Base-by-base conservation (phyloP, 2,113 vertebrate species). In the Acrocephalus arundinaceus region DNA sequence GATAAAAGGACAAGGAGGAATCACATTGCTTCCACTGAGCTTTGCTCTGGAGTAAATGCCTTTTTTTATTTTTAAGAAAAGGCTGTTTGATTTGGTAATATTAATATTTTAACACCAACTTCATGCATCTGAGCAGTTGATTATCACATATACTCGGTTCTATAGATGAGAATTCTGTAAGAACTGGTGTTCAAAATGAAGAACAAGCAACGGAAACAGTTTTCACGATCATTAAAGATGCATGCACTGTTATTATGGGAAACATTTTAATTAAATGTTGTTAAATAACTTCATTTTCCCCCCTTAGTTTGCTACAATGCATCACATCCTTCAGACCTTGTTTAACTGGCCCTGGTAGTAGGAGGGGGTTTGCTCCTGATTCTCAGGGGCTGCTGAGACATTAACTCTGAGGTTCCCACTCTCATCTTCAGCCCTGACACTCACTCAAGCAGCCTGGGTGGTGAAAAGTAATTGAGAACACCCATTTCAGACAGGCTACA, bases 161-260 rank as follows among this genome's bases (percentile, higher is more conserved):
- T 46, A 52, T 45, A 70, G 7, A 65, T 23, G 57, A 89, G 57
- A 91, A 72, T 37, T 70, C 93, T 93, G 21, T 71, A 67, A 55
- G 30, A 84, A 67, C 6, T 68, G 57, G 49, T 71, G 62, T 61
- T 72, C 52, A 93, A 87, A 78, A 74, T 55, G n/a, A 93, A 94
- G 81, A 93, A 90, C 48, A 80, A 92, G 74, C 61, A 76, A 94
- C 17, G 7, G 85, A 96, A 97, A 52, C 77, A 30, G 20, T 81
- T 92, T 86, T 78, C 35, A 68, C 5, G 3, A 76, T 62, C 86
- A 95, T 93, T 89, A 89, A 95, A 93, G 90, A 97, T 89, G 74
- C 65, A 94, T 89, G 71, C 55, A 81, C 71, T 80, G 90, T 95
- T 96, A 93, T 89, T 95, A 92, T 3, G 25, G n/a, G 27, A 67